Evolutionary conservation across 1,140 invertebrate species (phyloP), one percentile per base, ranked within the genome.

Genomic region (Drosophila lowei): DNA sequence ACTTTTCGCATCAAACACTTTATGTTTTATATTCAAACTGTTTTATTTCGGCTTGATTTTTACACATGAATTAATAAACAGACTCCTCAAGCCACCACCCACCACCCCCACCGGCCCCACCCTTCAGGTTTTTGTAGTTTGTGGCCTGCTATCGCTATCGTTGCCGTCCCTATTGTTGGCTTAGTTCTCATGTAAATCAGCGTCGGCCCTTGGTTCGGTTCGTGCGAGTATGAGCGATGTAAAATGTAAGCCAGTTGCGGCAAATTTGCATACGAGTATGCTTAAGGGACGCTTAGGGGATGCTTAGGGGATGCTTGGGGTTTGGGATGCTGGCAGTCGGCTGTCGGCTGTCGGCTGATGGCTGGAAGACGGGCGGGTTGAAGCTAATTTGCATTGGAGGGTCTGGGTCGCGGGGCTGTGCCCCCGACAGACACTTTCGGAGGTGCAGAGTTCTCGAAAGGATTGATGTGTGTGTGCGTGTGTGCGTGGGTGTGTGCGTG

Each of bases 1-100:
- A 65, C 62, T 65, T 65, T 63, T 50, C 60, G 21, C 57, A 60
- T 60, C n/a, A 25, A 38, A 52, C 59, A 49, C 50, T 67, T 67
- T 25, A 25, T 58, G 48, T 63, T 84, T 75, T 70, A 72, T 84
- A 84, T 84, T 79, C 79, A 83, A 79, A 84, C 53, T 52, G 58
- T 71, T 78, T 81, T 83, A 81, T 81, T 79, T 66, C 60, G 57
- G 65, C 43, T 61, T 79, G 79, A 84, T 84, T 83, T 84, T 79
- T 83, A 84, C 68, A 75, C 79, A 84, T 83, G 79, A 83, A 83
- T 83, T 83, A 79, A 63, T 78, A 79, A 62, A 77, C 78, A 66
- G 63, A 62, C 73, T 83, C 63, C 81, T 83, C 81, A 70, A 68
- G 58, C 21, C 58, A 28, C 18, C 41, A 42, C 23, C 3, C 23